Conservation (phyloP, 1,140 invertebrate genomes). For the Penaeus vannamei region DNA sequence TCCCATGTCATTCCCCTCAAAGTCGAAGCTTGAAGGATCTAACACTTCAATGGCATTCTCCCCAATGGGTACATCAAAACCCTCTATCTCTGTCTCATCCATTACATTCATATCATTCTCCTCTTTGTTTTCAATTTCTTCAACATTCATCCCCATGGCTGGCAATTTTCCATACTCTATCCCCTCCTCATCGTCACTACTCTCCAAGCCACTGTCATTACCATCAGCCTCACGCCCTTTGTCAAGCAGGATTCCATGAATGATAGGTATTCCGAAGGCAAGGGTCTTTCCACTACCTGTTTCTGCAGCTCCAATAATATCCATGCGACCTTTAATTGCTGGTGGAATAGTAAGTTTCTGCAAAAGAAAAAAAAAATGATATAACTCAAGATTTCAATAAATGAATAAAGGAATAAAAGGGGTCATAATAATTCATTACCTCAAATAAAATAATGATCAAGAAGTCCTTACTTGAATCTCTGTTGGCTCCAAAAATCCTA, state of each 20-base stretch:
- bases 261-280: conserved; percentile 95
- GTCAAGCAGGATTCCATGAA: conserved; percentile 85
- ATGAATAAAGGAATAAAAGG: background rate
- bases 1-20: no score
- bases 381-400: background rate
- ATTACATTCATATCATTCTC: background rate
- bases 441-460: conserved; percentile 13
- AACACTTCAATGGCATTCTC: background rate
- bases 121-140: background rate
- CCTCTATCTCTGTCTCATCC: background rate
- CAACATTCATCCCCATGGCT: background rate
- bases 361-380: conserved; percentile 1
- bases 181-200: conserved; percentile 5
- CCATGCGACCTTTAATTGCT: conserved; percentile 87
- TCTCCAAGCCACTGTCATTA: conserved; percentile 69
- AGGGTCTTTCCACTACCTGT: conserved; percentile 98
- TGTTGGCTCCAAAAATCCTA: conserved; percentile 86
- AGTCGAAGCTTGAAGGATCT: no score
- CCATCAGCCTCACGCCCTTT: conserved; percentile 71
- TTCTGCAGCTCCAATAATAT: conserved; percentile 96
- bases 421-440: conserved; percentile 8
- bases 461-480: conserved; percentile 79
- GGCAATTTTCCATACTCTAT: background rate
- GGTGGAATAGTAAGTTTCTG: conserved; percentile 77
- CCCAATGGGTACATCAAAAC: no score